These are phyloP conservation scores for Enteromius afrohamiltoni DNA, from an alignment of 2,797 vertebrate genomes.

Conservation along the genomic window DNA sequence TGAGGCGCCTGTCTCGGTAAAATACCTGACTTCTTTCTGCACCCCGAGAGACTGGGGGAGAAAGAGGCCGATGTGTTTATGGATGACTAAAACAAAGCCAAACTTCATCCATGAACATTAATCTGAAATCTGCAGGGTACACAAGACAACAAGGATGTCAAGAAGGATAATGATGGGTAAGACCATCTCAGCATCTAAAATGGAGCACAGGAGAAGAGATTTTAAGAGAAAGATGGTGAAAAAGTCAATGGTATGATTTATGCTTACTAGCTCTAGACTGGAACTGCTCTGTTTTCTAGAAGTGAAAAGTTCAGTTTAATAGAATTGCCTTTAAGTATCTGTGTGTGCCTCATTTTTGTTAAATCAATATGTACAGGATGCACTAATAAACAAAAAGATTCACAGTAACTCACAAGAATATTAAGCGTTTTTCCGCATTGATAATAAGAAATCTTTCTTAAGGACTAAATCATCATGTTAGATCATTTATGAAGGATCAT, in stretches of 20 bases:
- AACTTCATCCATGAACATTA: slow-evolving; percentile 54
- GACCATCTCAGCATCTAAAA: slow-evolving; percentile 46
- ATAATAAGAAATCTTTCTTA: background rate
- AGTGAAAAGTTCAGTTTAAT: background rate
- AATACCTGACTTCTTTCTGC: slow-evolving; percentile 62
- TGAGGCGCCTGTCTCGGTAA: slow-evolving; percentile 62
- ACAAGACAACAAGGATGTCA: slow-evolving; percentile 49
- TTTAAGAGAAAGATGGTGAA: slow-evolving; percentile 24
- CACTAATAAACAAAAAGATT: background rate
- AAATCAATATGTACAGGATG: background rate
- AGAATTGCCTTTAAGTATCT: background rate
- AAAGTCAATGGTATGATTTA: background rate
- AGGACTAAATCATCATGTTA: background rate
- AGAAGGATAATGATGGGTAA: slow-evolving; percentile 37
- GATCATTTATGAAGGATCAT: background rate
- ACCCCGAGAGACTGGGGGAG: slow-evolving; percentile 40
- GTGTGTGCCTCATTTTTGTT: background rate
- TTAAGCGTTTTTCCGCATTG: background rate
- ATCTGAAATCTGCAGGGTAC: slow-evolving; percentile 56
- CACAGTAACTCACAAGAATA: background rate
- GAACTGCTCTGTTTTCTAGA: background rate
- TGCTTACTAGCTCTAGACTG: background rate
- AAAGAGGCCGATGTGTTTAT: slow-evolving; percentile 62
- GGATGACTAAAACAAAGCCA: slow-evolving; percentile 58
- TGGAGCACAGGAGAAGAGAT: slow-evolving; percentile 35